A percentile compares a stretch with the other conserved stretches of the same genome.
Conservation (phyloP, 2,113 vertebrate species). For the Nanorana parkeri region DNA sequence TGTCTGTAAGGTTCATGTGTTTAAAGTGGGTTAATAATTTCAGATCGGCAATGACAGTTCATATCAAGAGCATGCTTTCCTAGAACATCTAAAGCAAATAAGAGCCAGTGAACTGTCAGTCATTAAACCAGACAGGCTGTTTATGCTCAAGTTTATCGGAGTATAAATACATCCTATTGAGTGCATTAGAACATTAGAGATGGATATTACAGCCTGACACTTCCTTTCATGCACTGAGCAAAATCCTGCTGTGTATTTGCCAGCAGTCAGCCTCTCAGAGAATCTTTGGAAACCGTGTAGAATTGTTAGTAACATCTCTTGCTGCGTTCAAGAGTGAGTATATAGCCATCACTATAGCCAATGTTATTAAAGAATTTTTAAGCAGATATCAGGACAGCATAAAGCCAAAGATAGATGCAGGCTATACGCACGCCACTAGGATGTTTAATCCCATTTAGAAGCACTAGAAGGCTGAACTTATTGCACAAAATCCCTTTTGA, state of each 20-base stretch:
- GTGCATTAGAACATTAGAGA: constrained; percentile 27
- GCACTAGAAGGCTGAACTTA: constrained; percentile 41
- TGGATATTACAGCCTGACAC: constrained; percentile 26
- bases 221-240: constrained; percentile 7
- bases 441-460: constrained; percentile 43
- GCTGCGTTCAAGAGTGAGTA: constrained; percentile 25
- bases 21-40: not conserved
- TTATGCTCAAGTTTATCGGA: constrained; percentile 20
- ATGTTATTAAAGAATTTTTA: constrained; percentile 49
- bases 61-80: not conserved
- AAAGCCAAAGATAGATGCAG: constrained; percentile 8
- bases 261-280: constrained; percentile 28
- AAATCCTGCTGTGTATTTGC: constrained; percentile 27
- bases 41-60: not conserved
- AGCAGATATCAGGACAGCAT: constrained; percentile 6
- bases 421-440: not conserved
- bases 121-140: constrained; percentile 9
- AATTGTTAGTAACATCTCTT: constrained; percentile 30
- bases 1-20: not conserved
- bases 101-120: not conserved
- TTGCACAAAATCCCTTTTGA: constrained; percentile 13
- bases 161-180: constrained; percentile 5
- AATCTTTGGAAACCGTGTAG: constrained; percentile 32
- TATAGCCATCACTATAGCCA: constrained; percentile 37
- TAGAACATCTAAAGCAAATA: not conserved